A percentile compares a stretch with the other conserved stretches of the same genome.
phyloP scores from a whole-genome alignment of 1,140 invertebrate genomes.

The Cyrtorhinus lividipennis region DNA sequence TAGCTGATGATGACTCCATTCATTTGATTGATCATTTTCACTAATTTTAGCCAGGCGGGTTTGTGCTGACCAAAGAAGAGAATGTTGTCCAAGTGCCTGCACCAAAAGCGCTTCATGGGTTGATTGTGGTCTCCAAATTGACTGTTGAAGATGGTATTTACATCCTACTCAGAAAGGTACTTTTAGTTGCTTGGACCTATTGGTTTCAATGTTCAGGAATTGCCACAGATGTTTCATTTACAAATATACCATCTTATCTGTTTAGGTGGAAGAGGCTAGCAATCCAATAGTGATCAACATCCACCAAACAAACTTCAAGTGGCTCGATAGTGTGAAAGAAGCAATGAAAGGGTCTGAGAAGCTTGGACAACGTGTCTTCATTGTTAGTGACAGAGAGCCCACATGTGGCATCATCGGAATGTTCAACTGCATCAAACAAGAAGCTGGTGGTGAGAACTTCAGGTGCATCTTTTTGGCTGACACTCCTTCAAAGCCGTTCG shows the following conservation, averaged over 20 bases:
- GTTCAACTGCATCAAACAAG: conserved; percentile 72
- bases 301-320: conserved; percentile 52
- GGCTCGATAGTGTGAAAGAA: conserved; percentile 68
- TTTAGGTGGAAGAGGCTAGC: conserved; percentile 22
- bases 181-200: neutral
- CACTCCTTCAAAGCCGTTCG: neutral
- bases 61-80: conserved; percentile 61
- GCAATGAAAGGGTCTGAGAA: conserved; percentile 43
- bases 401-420: conserved; percentile 69
- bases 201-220: neutral
- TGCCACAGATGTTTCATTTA: neutral
- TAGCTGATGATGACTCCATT: too few relatives aligned
- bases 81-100: conserved; percentile 34
- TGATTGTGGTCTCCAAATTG: conserved; percentile 40
- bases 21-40: too few relatives aligned
- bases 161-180: conserved; percentile 40
- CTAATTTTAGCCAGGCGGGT: conserved; percentile 45
- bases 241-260: neutral
- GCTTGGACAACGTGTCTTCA: conserved; percentile 45
- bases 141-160: conserved; percentile 40
- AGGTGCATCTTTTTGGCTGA: conserved; percentile 31
- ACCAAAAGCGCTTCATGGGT: conserved; percentile 31
- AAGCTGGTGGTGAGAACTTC: conserved; percentile 60
- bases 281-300: conserved; percentile 35
- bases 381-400: conserved; percentile 52